phyloP scores from a whole-genome alignment of 2,113 vertebrate genomes.

The Naja naja region DNA sequence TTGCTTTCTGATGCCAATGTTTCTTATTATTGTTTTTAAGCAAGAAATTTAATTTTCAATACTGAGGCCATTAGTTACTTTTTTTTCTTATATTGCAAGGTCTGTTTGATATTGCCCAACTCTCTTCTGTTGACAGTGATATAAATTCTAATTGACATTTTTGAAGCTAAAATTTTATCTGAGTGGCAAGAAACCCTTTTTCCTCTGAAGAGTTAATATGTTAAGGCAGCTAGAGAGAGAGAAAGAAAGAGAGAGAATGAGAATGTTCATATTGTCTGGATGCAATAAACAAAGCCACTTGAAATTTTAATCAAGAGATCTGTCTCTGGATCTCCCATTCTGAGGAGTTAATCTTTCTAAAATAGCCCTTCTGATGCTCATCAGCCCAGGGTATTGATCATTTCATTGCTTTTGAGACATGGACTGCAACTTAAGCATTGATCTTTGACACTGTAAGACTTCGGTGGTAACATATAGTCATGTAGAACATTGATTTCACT shows the following conservation, averaged over 20 bases:
- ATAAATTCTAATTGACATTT: neutral
- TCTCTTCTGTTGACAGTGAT: neutral
- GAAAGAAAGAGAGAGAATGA: neutral
- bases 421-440: conserved; percentile 12
- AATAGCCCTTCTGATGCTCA: conserved; percentile 24
- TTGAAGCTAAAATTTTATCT: neutral
- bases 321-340: neutral
- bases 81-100: neutral
- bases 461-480: neutral
- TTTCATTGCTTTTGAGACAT: conserved; percentile 18
- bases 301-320: neutral
- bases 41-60: neutral
- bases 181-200: neutral
- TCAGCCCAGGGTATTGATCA: conserved; percentile 1
- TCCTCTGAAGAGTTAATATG: neutral
- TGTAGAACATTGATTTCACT: conserved; percentile 12
- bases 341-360: conserved; percentile 26
- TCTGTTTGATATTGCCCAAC: neutral
- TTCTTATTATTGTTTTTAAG: neutral
- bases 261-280: neutral
- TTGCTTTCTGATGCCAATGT: neutral
- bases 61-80: neutral
- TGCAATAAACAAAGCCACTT: neutral
- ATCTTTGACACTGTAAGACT: conserved; percentile 16
- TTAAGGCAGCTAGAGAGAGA: neutral